Percentiles rank a stretch among this genome's conserved stretches.
These are phyloP conservation scores for Aurelia aurita complex sp. Pacific DNA, from an alignment of 30 jellyfish, hydroid and myxozoan genomes.

Conservation along the genomic window DNA sequence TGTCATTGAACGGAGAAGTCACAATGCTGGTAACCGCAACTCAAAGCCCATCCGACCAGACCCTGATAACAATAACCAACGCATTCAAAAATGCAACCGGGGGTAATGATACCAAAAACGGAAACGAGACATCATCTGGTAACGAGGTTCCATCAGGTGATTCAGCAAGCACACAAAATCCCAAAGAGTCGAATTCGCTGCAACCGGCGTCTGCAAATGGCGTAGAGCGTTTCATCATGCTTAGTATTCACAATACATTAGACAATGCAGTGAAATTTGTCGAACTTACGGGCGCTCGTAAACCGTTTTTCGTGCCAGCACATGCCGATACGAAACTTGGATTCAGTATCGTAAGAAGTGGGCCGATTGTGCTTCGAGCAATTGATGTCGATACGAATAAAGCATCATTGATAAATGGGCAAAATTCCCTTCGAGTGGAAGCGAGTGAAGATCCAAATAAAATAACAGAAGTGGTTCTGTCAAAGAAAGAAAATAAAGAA, in stretches of 20 bases:
- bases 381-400: constrained; percentile 30
- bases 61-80: constrained; percentile 19
- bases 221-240: constrained; percentile 44
- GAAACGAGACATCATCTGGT: neutral
- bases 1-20: constrained; percentile 76
- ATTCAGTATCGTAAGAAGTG: constrained; percentile 34
- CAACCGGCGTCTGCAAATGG: neutral
- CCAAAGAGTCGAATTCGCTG: neutral
- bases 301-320: constrained; percentile 75
- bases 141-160: neutral
- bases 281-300: constrained; percentile 75
- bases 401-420: constrained; percentile 73
- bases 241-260: constrained; percentile 36
- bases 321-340: constrained; percentile 50
- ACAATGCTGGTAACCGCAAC: constrained; percentile 28
- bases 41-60: constrained; percentile 41
- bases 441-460: constrained; percentile 61
- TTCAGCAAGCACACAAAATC: neutral
- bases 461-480: constrained; percentile 69
- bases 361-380: constrained; percentile 63
- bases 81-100: neutral
- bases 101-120: neutral
- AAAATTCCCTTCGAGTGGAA: constrained; percentile 46
- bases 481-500: constrained; percentile 22
- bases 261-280: constrained; percentile 27